phyloP scores from a whole-genome alignment of 2,797 vertebrate species.

The Nyctibius grandis region DNA sequence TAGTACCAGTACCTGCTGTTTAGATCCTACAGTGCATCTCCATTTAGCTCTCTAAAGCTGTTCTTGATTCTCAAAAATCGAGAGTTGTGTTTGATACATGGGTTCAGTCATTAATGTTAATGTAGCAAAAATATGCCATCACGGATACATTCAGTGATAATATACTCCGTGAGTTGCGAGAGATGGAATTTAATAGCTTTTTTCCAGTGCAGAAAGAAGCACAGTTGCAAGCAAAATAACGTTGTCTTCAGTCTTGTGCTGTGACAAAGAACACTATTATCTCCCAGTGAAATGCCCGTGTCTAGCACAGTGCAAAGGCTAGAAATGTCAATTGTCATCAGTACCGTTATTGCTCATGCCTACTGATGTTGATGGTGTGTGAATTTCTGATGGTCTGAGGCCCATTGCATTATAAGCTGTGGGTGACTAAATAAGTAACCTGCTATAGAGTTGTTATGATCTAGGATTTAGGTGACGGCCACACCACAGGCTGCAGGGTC shows the following conservation, averaged over 20 bases:
- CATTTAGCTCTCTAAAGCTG: not conserved
- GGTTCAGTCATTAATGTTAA: not conserved
- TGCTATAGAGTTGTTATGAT: not conserved
- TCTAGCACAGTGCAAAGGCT: not conserved
- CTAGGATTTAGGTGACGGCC: not conserved
- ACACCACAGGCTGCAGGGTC: not conserved
- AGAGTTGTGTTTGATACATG: not conserved
- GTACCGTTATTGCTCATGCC: not conserved
- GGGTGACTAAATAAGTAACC: not conserved
- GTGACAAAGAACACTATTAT: slow-evolving; percentile 19
- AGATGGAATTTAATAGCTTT: not conserved
- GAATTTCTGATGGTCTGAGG: not conserved
- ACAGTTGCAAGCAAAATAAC: not conserved
- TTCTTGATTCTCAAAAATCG: not conserved
- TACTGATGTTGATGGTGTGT: not conserved
- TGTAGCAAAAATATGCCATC: not conserved
- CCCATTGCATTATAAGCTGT: not conserved
- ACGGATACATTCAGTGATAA: not conserved
- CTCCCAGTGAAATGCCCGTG: not conserved
- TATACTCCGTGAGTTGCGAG: not conserved
- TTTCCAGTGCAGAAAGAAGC: not conserved
- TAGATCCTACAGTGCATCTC: not conserved
- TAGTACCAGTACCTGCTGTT: not conserved
- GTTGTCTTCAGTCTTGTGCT: not conserved
- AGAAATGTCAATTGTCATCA: not conserved